Evolutionary conservation across 2,888 invertebrate genomes (phyloP), one percentile per base, ranked within the genome.

Genomic region (Andrena minutula): DNA sequence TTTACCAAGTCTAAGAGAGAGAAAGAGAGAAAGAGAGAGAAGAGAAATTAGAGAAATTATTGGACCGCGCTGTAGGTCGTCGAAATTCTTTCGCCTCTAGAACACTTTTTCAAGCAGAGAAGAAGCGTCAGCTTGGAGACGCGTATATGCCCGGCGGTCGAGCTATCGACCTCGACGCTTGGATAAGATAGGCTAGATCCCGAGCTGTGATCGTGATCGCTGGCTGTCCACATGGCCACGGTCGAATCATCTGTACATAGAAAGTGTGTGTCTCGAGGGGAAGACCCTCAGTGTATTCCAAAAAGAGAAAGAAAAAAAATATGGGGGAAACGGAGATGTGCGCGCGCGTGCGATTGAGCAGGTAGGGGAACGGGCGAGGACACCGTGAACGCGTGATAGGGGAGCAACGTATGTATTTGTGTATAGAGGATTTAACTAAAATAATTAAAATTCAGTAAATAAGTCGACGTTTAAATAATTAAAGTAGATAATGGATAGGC

Each of bases 401-500:
- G 88, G 88, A 88, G 88, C 88, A 89, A 90, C 89, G 88, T 90
- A 82, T 89, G 87, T 90, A 89, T 91, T 86, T 91, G 89, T 92
- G 89, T 91, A 91, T 89, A 88, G 86, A 88, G 82, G 82, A 86
- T 88, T 84, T 89, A 90, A 88, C 84, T 92, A 92, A 92, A 92
- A 87, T 86, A 89, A 89, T 89, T 79, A 83, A 87, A 88, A 91
- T 88, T 90, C 90, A 90, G 90, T 92, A 91, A 75, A 91, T 92
- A 92, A 92, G 93, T 92, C 88, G 89, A 92, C 89, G 90, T 90
- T 86, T 88, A 88, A 41, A 91, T 93, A 93, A 93, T 92, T 93
- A 93, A 93, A 92, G 92, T 93, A 93, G 93, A 92, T 93, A 93
- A 93, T 93, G 90, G 93, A 93, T 93, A 93, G 91, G 87, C 89